Evolutionary conservation across 2,113 vertebrate genomes (phyloP).

Genomic region (Vulpes ferrilata): DNA sequence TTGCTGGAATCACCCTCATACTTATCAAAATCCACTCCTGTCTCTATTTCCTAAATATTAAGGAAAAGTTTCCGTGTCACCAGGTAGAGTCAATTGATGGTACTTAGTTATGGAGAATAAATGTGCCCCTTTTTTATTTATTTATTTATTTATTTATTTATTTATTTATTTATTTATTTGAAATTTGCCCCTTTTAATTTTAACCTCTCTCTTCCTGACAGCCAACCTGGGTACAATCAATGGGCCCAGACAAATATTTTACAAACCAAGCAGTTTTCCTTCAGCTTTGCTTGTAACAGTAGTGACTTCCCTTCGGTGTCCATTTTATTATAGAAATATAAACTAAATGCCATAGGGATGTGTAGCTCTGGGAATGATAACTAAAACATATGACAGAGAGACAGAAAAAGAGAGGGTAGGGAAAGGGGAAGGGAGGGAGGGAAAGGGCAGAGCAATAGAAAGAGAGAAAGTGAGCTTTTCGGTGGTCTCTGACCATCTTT

Average conservation of each 20-base stretch:
- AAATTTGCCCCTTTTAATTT: background rate
- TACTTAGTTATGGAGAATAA: background rate
- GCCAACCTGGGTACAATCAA: background rate
- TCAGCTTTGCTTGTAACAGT: background rate
- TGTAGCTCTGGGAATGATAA: background rate
- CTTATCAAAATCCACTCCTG: background rate
- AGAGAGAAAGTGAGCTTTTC: background rate
- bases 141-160: no score
- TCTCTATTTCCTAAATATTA: background rate
- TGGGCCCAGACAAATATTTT: background rate
- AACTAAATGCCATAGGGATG: background rate
- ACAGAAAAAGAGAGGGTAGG: no score
- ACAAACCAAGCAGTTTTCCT: background rate
- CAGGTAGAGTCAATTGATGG: background rate
- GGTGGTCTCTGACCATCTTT: background rate
- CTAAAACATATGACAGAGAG: slow-evolving; percentile 20
- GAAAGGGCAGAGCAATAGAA: no score
- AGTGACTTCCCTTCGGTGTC: background rate
- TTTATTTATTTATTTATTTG: no score
- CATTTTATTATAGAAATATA: background rate
- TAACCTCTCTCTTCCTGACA: background rate
- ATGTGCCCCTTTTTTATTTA: background rate
- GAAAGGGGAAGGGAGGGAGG: background rate
- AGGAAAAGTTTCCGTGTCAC: background rate
- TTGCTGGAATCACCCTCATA: background rate